These are phyloP conservation scores for Lasioglossum villosulum DNA, from an alignment of 2,888 invertebrate genomes.

Conservation along the genomic window DNA sequence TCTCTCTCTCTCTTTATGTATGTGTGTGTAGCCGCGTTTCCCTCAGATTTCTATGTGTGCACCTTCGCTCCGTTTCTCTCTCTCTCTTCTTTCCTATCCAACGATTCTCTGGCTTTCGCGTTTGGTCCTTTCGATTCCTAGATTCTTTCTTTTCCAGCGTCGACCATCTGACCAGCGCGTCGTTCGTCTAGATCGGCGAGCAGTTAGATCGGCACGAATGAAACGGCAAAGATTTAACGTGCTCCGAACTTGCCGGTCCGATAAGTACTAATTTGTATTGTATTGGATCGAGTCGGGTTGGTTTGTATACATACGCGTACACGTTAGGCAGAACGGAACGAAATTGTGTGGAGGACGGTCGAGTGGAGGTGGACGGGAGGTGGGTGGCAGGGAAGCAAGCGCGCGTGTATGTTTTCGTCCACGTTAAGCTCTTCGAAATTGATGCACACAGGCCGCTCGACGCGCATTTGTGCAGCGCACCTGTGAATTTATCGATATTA, in stretches of 20 bases:
- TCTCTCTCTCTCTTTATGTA: conserved; percentile 44
- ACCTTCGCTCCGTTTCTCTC: conserved; percentile 48
- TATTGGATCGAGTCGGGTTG: background rate
- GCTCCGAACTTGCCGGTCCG: background rate
- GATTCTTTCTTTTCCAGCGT: conserved; percentile 28
- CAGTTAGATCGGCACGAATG: background rate
- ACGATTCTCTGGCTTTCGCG: conserved; percentile 36
- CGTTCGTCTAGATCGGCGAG: background rate
- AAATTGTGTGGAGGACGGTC: background rate
- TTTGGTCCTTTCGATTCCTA: conserved; percentile 42
- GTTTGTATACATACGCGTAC: background rate
- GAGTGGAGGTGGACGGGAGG: background rate
- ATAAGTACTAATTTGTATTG: background rate
- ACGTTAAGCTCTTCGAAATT: conserved; percentile 66
- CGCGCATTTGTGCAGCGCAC: conserved; percentile 63
- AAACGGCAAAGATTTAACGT: background rate
- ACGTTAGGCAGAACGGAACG: conserved; percentile 35
- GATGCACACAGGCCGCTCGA: conserved; percentile 62
- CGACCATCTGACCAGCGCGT: conserved; percentile 21
- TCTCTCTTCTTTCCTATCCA: conserved; percentile 44
- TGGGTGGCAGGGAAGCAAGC: background rate
- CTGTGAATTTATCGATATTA: conserved; percentile 72
- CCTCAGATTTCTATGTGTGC: conserved; percentile 39
- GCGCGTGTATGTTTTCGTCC: conserved; percentile 45
- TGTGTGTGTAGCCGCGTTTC: conserved; percentile 38